Base-by-base conservation (phyloP, 2,888 invertebrate genomes). In the Gnatocerus cornutus region DNA sequence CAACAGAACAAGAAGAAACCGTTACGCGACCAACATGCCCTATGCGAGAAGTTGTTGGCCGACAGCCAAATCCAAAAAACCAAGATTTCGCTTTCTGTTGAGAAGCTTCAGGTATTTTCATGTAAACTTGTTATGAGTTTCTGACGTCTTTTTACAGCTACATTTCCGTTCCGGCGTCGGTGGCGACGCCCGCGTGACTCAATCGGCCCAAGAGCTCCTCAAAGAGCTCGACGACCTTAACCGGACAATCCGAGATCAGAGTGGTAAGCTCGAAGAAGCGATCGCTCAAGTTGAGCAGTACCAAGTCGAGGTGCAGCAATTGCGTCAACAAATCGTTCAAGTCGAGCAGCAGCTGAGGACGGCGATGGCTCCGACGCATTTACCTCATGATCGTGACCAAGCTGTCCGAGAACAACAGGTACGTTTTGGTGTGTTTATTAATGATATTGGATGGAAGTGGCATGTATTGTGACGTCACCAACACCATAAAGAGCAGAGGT, bases 61-160 rank as follows among this genome's bases (percentile, higher is more conserved):
- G 96, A 97, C 81, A 91, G 95, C 67, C 90, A 94, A 73, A 94
- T 95, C 75, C 96, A 97, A 84, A 94, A 94, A 84, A 95, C 95
- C 0, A 96, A 96, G 86, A 92, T 97, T 77, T 89, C 91, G 43
- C 90, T 97, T 81, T 93, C 96, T 63, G 91, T 96, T 78, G 96
- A 97, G 85, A 97, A 97, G 85, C 88, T 97, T 74, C 93, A 95
- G 89, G 94, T 93, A 56, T 50, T 61, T n/a, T 45, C 12, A 59
- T 39, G 71, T 16, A 84, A 94, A 93, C 93, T 3, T n/a, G 16
- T 8, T 29, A 16, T 41, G 21, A 52, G 13, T 64, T 68, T 13
- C 39, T 41, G 39, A 45, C 37, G 2, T 55, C n/a, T 29, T 8
- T 59, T 41, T 73, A 13, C 85, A 94, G 93, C 93, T 96, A 65